Base-by-base conservation (phyloP, 1,140 invertebrate genomes). In the Temnothorax nylanderi region DNA sequence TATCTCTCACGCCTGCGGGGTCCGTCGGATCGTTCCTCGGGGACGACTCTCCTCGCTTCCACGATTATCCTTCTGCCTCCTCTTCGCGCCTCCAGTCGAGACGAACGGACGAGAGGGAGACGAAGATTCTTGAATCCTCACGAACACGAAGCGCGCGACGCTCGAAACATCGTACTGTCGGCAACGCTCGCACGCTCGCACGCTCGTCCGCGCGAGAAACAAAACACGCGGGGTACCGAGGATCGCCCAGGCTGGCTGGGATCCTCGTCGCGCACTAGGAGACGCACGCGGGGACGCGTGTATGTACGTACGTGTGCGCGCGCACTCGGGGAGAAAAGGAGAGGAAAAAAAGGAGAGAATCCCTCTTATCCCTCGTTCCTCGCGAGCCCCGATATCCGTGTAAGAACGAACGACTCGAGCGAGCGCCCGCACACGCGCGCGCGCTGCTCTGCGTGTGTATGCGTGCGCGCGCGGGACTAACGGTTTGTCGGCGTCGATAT, bases 101-200 rank as follows among this genome's bases (percentile, higher is more conserved):
- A 62, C 26, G 34, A 74, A 16, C 37, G 18, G 21, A 64, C 18
- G 44, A 49, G 44, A 54, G 34, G 51, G 56, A n/a, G 13, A n/a
- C 34, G 3, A 58, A 65, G 37, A 51, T 34, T 60, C 58, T 47
- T 47, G 16, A 44, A 65, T 41, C 32, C 37, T 87, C 80, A 76
- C 49, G 75, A 81, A n/a, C 80, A 76, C 49, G 75, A 81, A n/a
- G 60, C 21, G 18, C 58, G 62, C 67, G 41, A 65, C 21, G 54
- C 26, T 26, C 37, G 62, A 80, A 65, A 90, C 89, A 90, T 90
- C 65, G 72, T 54, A 77, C 69, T 80, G 86, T 88, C 87, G 87
- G 41, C 81, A 26, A 69, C 49, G 32, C 87, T 60, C 47, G 49
- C 56, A 34, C n/a, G 32, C 32, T 18, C n/a, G 56, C 11, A 10